Base-by-base conservation (phyloP, 1,140 invertebrate genomes). In the Vanessa atalanta region DNA sequence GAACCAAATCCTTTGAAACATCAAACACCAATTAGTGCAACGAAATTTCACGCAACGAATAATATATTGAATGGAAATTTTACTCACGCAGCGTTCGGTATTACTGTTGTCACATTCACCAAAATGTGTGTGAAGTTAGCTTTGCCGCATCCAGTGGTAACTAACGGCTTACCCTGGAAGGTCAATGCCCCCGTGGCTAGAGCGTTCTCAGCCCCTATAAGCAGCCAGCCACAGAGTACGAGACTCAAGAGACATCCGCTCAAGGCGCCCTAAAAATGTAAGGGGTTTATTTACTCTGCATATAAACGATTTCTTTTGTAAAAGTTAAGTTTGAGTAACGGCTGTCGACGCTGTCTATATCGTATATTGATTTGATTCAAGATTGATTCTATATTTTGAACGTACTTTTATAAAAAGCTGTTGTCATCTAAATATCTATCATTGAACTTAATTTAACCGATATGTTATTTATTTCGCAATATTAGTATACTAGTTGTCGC, bases 191-290 rank as follows among this genome's bases (percentile, higher is more conserved):
- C 90, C 47, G 88, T 85, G 0, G 90, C 90, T 2, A 92, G 65
- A 48, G 90, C 88, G 76, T 92, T 90, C 79, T 92, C 89, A 47
- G 90, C 89, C 20, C 89, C 90, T 43, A 92, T 87, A 7, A 92
- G 85, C 13, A 92, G 75, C 89, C 89, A 92, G 48, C 90, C 89
- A 43, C 90, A 93, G 16, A 91, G 84, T 15, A 93, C 78, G 13
- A 91, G 79, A 72, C 89, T 93, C 51, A 93, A 72, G 16, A 91
- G 73, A 61, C 88, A 88, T 8, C 90, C 90, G 73, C 87, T 89
- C 70, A 93, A 69, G 14, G 90, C 90, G 16, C 90, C 90, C 90
- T 93, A 76, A 57, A 47, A 69, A 43, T 60, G 50, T 68, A 43
- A 20, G 37, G 26, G 7, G 12, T 20, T 20, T 43, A 37, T 14